A percentile compares a stretch with the other conserved stretches of the same genome.
phyloP scores from a whole-genome alignment of 2,113 vertebrate genomes.

The Hippocampus abdominalis region DNA sequence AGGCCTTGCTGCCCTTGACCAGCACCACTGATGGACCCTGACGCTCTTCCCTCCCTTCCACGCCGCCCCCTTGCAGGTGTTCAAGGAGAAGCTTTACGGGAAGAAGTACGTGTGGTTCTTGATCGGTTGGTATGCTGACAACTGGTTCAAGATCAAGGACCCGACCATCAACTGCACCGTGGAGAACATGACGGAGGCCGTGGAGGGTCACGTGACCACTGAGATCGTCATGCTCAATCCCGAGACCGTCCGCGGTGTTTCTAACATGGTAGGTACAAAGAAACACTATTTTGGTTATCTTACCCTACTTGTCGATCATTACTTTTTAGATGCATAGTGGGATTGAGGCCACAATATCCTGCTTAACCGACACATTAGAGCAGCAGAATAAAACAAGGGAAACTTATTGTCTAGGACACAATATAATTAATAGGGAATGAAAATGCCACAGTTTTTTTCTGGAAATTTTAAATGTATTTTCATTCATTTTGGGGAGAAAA shows the following conservation, averaged over 20 bases:
- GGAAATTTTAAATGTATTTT: too few relatives aligned
- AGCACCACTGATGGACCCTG: too few relatives aligned
- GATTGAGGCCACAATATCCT: too few relatives aligned
- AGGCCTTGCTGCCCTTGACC: too few relatives aligned
- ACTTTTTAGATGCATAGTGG: too few relatives aligned
- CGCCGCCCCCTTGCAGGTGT: slow-evolving; percentile 74
- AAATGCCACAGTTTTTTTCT: too few relatives aligned
- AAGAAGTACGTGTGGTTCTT: slow-evolving; percentile 97
- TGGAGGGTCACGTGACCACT: slow-evolving; percentile 93
- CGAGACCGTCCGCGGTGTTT: slow-evolving; percentile 88
- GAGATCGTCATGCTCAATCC: slow-evolving; percentile 98
- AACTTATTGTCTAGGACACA: too few relatives aligned
- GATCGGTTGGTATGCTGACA: slow-evolving; percentile 96
- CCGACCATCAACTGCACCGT: slow-evolving; percentile 92
- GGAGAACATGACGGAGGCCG: slow-evolving; percentile 91
- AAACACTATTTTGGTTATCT: background rate
- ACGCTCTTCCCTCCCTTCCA: background rate
- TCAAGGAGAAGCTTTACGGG: slow-evolving; percentile 93
- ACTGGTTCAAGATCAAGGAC: slow-evolving; percentile 95
- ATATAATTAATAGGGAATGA: too few relatives aligned
- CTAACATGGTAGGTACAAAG: slow-evolving; percentile 81
- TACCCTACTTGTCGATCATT: background rate
- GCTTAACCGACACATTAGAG: too few relatives aligned
- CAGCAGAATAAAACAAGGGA: too few relatives aligned
- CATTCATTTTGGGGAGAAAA: too few relatives aligned